phyloP scores from a whole-genome alignment of 2,797 vertebrate species.

The Menidia menidia region DNA sequence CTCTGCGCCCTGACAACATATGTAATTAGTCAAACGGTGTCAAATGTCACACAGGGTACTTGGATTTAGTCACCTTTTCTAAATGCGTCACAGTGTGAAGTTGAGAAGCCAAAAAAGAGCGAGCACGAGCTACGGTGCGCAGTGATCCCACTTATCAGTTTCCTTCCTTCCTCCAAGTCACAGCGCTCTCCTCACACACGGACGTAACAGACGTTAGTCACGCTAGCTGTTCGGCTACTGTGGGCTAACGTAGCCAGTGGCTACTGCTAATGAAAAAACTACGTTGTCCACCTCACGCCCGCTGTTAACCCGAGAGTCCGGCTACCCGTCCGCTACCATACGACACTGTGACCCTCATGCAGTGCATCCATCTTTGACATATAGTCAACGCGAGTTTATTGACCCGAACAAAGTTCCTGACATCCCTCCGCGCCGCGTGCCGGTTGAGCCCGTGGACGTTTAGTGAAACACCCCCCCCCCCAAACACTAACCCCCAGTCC shows the following conservation, averaged over 20 bases:
- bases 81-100: constrained; percentile 49
- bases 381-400: background rate
- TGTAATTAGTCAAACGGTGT: constrained; percentile 26
- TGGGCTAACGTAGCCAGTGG: constrained; percentile 30
- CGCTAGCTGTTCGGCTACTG: constrained; percentile 35
- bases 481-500: too few species aligned
- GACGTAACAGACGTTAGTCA: constrained; percentile 49
- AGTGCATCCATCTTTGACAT: background rate
- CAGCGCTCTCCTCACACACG: constrained; percentile 28
- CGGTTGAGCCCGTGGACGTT: background rate
- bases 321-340: background rate
- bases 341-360: background rate
- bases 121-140: constrained; percentile 39
- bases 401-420: background rate
- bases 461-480: background rate
- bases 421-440: background rate
- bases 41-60: constrained; percentile 34
- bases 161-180: constrained; percentile 66
- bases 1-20: constrained; percentile 39
- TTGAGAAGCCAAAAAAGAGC: constrained; percentile 11
- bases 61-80: constrained; percentile 37
- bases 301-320: background rate
- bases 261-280: constrained; percentile 4
- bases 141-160: constrained; percentile 52
- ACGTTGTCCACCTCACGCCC: background rate